Evolutionary conservation across 2,797 vertebrate species (phyloP).

Genomic region (Periophthalmus magnuspinnatus): DNA sequence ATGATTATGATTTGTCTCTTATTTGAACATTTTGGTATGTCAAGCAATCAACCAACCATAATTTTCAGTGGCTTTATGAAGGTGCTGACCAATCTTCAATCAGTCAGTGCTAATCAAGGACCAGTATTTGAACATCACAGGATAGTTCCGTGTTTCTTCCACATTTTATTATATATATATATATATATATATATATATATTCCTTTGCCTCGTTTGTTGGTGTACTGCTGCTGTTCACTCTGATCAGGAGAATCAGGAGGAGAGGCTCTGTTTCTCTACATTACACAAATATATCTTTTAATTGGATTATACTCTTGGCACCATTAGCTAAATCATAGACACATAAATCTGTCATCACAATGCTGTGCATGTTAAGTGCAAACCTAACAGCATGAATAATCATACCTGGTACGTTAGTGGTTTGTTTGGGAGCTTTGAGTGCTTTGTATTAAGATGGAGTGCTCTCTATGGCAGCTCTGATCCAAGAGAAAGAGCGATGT

Average conservation of each 20-base stretch:
- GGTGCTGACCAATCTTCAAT: background rate
- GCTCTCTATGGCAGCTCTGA: slow-evolving; percentile 50
- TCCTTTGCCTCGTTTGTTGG: background rate
- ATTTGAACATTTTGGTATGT: background rate
- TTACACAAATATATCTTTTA: background rate
- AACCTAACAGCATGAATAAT: background rate
- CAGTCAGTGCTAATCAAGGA: background rate
- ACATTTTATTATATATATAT: too few relatives aligned
- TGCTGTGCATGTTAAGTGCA: background rate
- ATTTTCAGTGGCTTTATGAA: background rate
- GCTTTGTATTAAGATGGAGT: slow-evolving; percentile 66
- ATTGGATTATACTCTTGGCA: background rate
- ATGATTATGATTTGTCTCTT: background rate
- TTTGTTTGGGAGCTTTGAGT: slow-evolving; percentile 53
- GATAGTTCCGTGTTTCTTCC: background rate
- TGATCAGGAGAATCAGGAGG: background rate
- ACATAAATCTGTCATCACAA: background rate
- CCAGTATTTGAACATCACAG: background rate
- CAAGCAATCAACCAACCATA: background rate
- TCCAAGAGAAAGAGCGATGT: slow-evolving; percentile 49
- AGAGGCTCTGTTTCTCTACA: background rate
- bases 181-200: too few relatives aligned
- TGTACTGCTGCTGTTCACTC: background rate
- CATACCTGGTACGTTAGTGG: background rate
- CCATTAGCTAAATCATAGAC: background rate